Evolutionary conservation across 2,113 vertebrate species (phyloP).

Genomic region (Ptilonorhynchus violaceus): DNA sequence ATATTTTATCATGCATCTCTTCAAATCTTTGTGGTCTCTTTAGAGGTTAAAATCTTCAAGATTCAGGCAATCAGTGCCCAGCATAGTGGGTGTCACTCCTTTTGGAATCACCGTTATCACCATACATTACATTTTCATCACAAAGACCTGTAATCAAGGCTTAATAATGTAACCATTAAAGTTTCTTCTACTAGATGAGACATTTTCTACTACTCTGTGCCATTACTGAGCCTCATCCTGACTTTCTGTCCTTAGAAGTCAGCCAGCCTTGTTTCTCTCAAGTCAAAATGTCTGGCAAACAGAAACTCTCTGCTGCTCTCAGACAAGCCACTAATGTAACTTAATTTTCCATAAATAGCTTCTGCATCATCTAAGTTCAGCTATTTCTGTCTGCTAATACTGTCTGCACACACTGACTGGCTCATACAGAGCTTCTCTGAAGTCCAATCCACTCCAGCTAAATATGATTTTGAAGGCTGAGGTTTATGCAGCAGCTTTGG

Average conservation of each 20-base stretch:
- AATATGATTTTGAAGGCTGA: slow-evolving; percentile 33
- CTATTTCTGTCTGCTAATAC: slow-evolving; percentile 51
- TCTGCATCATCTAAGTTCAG: slow-evolving; percentile 29
- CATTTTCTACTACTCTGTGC: neutral
- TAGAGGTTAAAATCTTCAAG: neutral
- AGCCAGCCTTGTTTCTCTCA: neutral
- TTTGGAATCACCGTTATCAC: neutral
- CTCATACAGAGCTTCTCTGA: neutral
- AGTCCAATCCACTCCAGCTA: neutral
- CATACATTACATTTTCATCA: neutral
- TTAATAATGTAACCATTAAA: neutral
- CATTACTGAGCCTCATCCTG: neutral
- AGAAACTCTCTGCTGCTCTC: neutral
- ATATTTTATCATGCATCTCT: neutral
- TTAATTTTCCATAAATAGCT: slow-evolving; percentile 58
- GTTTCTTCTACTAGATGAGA: neutral
- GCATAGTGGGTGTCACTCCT: neutral
- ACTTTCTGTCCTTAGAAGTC: neutral
- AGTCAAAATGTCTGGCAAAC: neutral
- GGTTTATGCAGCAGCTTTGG: neutral
- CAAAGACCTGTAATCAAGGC: neutral
- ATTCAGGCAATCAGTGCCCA: neutral
- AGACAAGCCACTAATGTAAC: slow-evolving; percentile 27
- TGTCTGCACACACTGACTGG: neutral
- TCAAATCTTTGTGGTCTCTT: neutral